A percentile compares a stretch with the other conserved stretches of the same genome.
Conservation (phyloP, 2,888 invertebrate species). For the Acleris literana region DNA sequence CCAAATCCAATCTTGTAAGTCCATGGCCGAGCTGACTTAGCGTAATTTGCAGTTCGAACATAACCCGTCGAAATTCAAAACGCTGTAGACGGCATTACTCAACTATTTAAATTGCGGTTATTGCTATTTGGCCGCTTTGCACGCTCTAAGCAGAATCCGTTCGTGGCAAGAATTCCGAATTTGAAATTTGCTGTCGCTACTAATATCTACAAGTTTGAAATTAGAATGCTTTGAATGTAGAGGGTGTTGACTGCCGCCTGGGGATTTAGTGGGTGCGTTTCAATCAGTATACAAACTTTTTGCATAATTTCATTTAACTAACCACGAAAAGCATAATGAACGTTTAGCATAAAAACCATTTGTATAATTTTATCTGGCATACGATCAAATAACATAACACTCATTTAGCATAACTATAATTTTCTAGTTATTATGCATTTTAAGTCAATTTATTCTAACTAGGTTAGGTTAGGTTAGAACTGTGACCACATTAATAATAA, state of each 20-base stretch:
- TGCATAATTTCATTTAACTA: too few species aligned
- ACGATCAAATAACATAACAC: too few species aligned
- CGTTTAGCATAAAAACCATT: too few species aligned
- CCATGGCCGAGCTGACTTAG: constrained; percentile 38
- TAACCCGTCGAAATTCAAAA: constrained; percentile 39
- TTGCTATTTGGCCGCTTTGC: constrained; percentile 41
- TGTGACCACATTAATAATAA: too few species aligned
- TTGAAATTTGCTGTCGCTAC: constrained; percentile 33
- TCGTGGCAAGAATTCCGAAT: constrained; percentile 39
- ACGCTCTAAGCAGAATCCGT: constrained; percentile 30
- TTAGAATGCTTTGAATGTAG: constrained; percentile 23
- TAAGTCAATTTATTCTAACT: too few species aligned
- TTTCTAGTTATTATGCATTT: too few species aligned
- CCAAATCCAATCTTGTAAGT: neutral
- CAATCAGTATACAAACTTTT: too few species aligned
- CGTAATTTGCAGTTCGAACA: constrained; percentile 46
- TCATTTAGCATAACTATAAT: too few species aligned
- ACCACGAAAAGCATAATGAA: too few species aligned
- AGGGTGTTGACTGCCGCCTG: neutral
- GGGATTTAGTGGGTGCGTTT: too few species aligned
- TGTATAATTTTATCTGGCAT: too few species aligned
- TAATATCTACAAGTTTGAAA: constrained; percentile 28
- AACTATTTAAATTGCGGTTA: constrained; percentile 38
- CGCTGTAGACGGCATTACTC: constrained; percentile 26
- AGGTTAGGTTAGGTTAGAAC: too few species aligned